These are phyloP conservation scores for Channa maculata DNA, from an alignment of 2,113 vertebrate genomes.

Conservation along the genomic window DNA sequence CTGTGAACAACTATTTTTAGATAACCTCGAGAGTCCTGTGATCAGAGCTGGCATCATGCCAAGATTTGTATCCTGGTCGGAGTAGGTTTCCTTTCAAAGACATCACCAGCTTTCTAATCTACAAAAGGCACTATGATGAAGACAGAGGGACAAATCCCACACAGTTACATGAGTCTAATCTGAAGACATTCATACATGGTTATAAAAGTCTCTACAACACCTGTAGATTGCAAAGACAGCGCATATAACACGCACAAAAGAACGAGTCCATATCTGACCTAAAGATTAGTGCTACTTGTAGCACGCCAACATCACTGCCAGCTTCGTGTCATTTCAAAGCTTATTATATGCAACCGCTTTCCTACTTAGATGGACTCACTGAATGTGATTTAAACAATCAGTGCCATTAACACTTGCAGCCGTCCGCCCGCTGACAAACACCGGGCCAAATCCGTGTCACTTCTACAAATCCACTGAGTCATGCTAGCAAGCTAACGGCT, in stretches of 20 bases:
- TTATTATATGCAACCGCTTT: too few relatives aligned
- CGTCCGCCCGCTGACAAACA: constrained; percentile 31
- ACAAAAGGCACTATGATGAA: neutral
- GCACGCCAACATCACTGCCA: neutral
- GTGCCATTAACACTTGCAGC: too few relatives aligned
- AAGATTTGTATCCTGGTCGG: neutral
- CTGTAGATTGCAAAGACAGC: constrained; percentile 10
- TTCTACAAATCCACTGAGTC: constrained; percentile 84
- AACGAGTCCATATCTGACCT: neutral
- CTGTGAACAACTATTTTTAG: constrained; percentile 68
- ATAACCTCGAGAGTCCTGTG: constrained; percentile 32
- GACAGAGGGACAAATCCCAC: neutral
- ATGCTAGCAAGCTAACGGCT: constrained; percentile 80
- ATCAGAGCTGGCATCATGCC: neutral
- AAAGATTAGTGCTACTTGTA: too few relatives aligned
- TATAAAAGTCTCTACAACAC: constrained; percentile 1
- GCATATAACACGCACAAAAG: constrained; percentile 33
- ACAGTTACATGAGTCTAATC: neutral
- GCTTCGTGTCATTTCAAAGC: too few relatives aligned
- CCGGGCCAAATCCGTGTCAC: constrained; percentile 84
- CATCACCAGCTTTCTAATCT: neutral
- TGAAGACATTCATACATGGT: neutral
- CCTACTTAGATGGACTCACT: accelerated
- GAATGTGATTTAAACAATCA: too few relatives aligned
- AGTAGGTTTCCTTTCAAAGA: constrained; percentile 16